Evolutionary conservation across 2,797 vertebrate species (phyloP).

Genomic region (Leptatherina wallacei): DNA sequence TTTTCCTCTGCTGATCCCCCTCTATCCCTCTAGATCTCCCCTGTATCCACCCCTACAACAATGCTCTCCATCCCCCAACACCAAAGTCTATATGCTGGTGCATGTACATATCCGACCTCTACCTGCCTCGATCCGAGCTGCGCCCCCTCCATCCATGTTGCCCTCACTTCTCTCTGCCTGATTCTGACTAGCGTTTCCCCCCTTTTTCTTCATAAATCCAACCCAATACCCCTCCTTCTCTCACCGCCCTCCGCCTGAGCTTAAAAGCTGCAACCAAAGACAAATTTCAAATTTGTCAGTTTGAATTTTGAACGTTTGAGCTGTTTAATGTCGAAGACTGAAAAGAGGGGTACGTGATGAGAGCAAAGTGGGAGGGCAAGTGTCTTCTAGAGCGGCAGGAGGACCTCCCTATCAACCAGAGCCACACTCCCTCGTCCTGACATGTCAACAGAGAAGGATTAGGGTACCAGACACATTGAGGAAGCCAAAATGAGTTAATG

Average conservation of each 20-base stretch:
- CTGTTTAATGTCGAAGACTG: slow-evolving; percentile 41
- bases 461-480: slow-evolving; percentile 60
- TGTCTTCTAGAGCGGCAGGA: slow-evolving; percentile 69
- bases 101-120: slow-evolving; percentile 49
- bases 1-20: slow-evolving; percentile 74
- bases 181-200: slow-evolving; percentile 15
- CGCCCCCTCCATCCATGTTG: slow-evolving; percentile 34
- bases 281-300: slow-evolving; percentile 63
- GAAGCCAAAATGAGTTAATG: slow-evolving; percentile 73
- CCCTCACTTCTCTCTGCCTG: slow-evolving; percentile 35
- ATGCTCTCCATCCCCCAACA: slow-evolving; percentile 73
- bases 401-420: slow-evolving; percentile 74
- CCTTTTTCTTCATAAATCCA: slow-evolving; percentile 16
- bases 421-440: slow-evolving; percentile 65
- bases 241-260: slow-evolving; percentile 31
- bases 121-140: slow-evolving; percentile 49
- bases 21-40: slow-evolving; percentile 76
- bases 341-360: slow-evolving; percentile 58
- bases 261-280: slow-evolving; percentile 55
- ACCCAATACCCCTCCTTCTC: slow-evolving; percentile 51
- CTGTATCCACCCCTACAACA: slow-evolving; percentile 72
- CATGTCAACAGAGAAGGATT: slow-evolving; percentile 78
- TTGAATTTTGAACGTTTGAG: slow-evolving; percentile 47
- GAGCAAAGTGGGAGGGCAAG: slow-evolving; percentile 70
- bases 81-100: slow-evolving; percentile 53